Evolutionary conservation across 2,113 vertebrate genomes (phyloP).

Genomic region (Mellivora capensis): DNA sequence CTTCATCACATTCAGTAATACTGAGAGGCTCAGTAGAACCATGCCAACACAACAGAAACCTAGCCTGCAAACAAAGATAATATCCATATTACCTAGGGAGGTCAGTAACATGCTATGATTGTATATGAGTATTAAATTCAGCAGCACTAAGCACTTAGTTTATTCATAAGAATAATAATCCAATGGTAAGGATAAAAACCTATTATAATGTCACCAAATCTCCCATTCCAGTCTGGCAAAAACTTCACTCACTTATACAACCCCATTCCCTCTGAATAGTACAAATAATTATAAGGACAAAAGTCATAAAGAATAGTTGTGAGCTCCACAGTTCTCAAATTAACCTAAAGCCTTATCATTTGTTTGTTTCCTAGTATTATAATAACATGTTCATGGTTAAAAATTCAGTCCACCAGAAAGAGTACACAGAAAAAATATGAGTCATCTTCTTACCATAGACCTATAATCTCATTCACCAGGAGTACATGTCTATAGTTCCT

Average conservation of each 20-base stretch:
- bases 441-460: not conserved
- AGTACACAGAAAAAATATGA: not conserved
- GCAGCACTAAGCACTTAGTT: not conserved
- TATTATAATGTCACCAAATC: not conserved
- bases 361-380: constrained; percentile 11
- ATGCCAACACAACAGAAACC: not conserved
- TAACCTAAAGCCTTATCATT: not conserved
- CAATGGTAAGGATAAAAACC: constrained; percentile 24
- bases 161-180: not conserved
- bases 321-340: not conserved
- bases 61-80: not conserved
- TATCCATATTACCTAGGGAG: not conserved
- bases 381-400: not conserved
- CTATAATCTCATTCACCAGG: not conserved
- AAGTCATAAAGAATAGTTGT: not conserved
- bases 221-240: not conserved
- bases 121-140: not conserved
- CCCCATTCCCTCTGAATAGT: not conserved
- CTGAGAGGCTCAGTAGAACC: not conserved
- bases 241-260: not conserved
- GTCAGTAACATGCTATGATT: not conserved
- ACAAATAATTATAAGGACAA: not conserved
- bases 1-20: not conserved
- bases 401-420: not conserved
- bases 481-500: not conserved